These are phyloP conservation scores for Amazona guildingii DNA, from an alignment of 2,113 vertebrate species.

Conservation along the genomic window DNA sequence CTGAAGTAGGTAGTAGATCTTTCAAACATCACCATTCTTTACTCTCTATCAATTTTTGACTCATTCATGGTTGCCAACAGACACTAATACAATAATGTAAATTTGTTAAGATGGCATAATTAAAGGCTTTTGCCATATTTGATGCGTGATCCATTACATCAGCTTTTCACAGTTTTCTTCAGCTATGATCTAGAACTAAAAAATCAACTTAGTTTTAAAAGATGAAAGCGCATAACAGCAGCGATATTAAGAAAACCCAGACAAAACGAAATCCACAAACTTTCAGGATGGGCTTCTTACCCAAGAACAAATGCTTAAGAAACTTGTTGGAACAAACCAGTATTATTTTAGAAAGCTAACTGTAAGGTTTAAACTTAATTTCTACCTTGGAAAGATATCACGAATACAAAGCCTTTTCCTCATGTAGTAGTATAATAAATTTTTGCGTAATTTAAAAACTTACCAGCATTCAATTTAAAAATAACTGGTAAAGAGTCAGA, in stretches of 20 bases:
- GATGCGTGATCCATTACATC: not conserved
- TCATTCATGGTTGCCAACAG: not conserved
- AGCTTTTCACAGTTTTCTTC: not conserved
- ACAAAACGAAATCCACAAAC: not conserved
- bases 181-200: not conserved
- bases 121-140: not conserved
- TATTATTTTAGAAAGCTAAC: not conserved
- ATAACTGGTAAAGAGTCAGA: not conserved
- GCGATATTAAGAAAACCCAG: not conserved
- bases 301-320: not conserved
- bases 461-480: not conserved
- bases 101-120: not conserved
- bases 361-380: not conserved
- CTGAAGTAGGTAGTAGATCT: not conserved
- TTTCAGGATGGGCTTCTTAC: not conserved
- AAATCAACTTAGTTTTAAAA: not conserved
- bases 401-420: not conserved
- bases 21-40: not conserved
- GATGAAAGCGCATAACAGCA: not conserved
- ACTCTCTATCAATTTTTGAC: not conserved
- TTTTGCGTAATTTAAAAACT: conserved; percentile 3
- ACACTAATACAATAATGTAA: not conserved
- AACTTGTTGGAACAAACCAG: not conserved
- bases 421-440: not conserved
- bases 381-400: not conserved